phyloP scores from a whole-genome alignment of 2,113 vertebrate species.

The Elanus axillaris region DNA sequence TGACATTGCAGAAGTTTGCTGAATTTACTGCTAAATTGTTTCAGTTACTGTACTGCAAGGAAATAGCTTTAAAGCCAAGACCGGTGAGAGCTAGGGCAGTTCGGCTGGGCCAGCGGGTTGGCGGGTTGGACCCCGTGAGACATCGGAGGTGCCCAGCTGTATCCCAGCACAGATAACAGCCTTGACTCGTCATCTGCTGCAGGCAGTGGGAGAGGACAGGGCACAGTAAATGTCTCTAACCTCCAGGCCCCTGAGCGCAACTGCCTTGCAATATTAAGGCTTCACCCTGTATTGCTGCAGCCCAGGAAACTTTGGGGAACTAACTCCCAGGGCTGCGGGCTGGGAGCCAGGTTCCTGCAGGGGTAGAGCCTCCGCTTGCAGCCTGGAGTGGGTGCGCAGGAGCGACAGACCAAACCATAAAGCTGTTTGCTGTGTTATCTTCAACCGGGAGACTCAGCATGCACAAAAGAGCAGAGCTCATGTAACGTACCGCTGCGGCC shows the following conservation, averaged over 20 bases:
- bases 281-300: neutral
- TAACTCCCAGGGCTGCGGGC: neutral
- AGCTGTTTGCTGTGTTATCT: neutral
- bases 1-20: neutral
- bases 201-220: neutral
- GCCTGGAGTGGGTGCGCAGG: neutral
- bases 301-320: neutral
- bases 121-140: fast-evolving
- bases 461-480: neutral
- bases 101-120: neutral
- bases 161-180: neutral
- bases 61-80: neutral
- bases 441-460: fast-evolving
- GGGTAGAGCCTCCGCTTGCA: neutral
- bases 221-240: neutral
- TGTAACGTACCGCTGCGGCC: neutral
- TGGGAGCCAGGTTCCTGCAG: neutral
- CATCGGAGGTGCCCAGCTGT: no score
- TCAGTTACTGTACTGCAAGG: neutral
- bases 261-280: neutral
- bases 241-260: neutral
- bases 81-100: neutral
- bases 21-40: neutral
- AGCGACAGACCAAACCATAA: neutral
- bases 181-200: neutral